Evolutionary conservation across 2,797 vertebrate genomes (phyloP).

Genomic region (Tapirus indicus): DNA sequence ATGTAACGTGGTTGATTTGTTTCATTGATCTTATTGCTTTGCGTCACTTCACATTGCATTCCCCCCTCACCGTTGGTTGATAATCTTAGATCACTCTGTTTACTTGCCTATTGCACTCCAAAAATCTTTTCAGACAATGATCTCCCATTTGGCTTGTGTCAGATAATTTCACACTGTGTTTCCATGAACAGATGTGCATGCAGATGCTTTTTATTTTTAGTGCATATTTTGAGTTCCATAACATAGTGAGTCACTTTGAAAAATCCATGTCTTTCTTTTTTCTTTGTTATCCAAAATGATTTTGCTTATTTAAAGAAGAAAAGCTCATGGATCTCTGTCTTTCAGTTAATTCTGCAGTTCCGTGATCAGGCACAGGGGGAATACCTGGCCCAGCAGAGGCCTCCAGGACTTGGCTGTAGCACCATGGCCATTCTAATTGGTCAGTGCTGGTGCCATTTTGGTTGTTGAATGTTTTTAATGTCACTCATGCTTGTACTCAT

Average conservation of each 20-base stretch:
- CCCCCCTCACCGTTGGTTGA: not conserved
- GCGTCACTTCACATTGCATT: not conserved
- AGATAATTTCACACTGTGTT: slow-evolving; percentile 45
- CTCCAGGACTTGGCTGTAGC: not conserved
- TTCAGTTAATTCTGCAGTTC: slow-evolving; percentile 62
- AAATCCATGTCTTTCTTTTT: not conserved
- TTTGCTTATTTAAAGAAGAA: slow-evolving; percentile 51
- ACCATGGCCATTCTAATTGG: not conserved
- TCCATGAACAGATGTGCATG: slow-evolving; percentile 42
- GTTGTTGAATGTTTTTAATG: not conserved
- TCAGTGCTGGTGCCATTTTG: not conserved
- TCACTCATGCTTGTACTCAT: not conserved
- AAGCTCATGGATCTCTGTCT: slow-evolving; percentile 37
- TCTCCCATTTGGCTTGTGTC: slow-evolving; percentile 45
- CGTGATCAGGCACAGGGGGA: not conserved
- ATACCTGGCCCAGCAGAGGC: not conserved
- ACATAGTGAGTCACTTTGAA: slow-evolving; percentile 47
- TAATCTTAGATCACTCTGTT: not conserved
- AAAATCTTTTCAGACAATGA: slow-evolving; percentile 45
- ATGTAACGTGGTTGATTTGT: not conserved
- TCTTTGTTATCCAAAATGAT: slow-evolving; percentile 20
- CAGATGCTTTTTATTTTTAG: not conserved
- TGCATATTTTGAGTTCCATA: slow-evolving; percentile 41
- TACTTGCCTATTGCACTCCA: not conserved
- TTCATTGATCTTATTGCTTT: not conserved